Evolutionary conservation across 2,888 invertebrate species (phyloP).

Genomic region (Mechanitis messenoides): DNA sequence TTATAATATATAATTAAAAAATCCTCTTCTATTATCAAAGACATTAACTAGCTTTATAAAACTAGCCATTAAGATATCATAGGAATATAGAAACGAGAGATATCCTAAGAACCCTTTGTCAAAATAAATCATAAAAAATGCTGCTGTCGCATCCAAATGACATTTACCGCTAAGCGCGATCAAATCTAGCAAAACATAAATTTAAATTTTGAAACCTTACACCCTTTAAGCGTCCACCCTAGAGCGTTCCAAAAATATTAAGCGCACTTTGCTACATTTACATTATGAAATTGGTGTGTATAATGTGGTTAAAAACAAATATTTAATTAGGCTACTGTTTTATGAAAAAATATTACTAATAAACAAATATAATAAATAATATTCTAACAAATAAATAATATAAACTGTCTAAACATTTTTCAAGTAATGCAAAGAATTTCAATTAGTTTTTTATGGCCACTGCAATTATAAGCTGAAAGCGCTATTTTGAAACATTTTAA

Average conservation of each 20-base stretch:
- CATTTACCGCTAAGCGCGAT: constrained; percentile 68
- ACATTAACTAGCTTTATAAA: too few relatives aligned
- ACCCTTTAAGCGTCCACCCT: constrained; percentile 52
- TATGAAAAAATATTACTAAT: too few relatives aligned
- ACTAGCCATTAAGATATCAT: too few relatives aligned
- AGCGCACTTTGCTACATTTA: constrained; percentile 33
- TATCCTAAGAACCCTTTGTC: constrained; percentile 46
- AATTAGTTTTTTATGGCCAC: neutral
- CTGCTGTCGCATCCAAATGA: constrained; percentile 56
- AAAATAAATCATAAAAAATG: constrained; percentile 65
- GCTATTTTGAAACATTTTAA: constrained; percentile 57
- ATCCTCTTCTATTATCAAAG: too few relatives aligned
- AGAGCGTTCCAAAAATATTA: constrained; percentile 49
- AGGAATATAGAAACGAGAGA: too few relatives aligned
- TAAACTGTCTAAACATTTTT: neutral
- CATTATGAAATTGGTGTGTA: neutral
- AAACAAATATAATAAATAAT: neutral
- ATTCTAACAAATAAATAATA: too few relatives aligned
- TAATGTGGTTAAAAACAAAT: too few relatives aligned
- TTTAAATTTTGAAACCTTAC: constrained; percentile 71
- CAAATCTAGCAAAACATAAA: constrained; percentile 76
- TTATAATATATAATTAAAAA: too few relatives aligned
- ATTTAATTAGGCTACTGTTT: too few relatives aligned
- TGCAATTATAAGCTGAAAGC: constrained; percentile 34
- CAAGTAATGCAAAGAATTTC: neutral